Evolutionary conservation across 2,888 invertebrate species (phyloP), one percentile per base, ranked within the genome.

Genomic region (Mythimna ferrago): DNA sequence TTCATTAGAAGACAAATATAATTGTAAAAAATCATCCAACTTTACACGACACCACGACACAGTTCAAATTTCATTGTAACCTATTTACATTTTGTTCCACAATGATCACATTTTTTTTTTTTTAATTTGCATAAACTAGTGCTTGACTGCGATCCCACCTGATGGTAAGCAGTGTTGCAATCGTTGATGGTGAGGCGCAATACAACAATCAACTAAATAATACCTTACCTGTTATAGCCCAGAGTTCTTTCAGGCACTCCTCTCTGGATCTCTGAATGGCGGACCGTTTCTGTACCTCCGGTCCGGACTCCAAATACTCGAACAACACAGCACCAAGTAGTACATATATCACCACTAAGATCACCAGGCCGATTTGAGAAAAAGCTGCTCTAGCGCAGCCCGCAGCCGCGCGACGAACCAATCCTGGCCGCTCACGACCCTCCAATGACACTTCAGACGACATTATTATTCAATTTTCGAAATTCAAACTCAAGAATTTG

Each of bases 301-400:
- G 97, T n/a, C 97, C 97, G 19, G 97, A 97, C 92, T 98, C 98
- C 88, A 98, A 94, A 81, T 97, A 96, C 88, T 97, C 97, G 92
- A 98, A 98, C 82, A 98, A 96, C 84, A 98, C 94, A 57, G 98
- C 98, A 71, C 98, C 98, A 86, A 98, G 95, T 76, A 98, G 96
- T 80, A 98, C 97, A 92, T 98, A 98, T 68, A 97, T 96, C 75
- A 98, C 97, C 82, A 98, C 98, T 73, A 98, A 93, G 41, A 97
- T 95, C 90, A 98, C 97, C 78, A 98, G 94, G 16, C 98, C 98
- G 62, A 97, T 91, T 92, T 97, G 97, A 16, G 97, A 97, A 90
- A 97, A 97, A 32, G 97, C 96, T n/a, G 94, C 97, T 93, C 90
- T 97, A 90, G 87, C 96, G 89, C 94, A 97, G 2, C 95, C 89